Percentiles rank a stretch among this genome's conserved stretches.
Conservation (phyloP, 2,888 invertebrate species). For the Halictus ligatus region DNA sequence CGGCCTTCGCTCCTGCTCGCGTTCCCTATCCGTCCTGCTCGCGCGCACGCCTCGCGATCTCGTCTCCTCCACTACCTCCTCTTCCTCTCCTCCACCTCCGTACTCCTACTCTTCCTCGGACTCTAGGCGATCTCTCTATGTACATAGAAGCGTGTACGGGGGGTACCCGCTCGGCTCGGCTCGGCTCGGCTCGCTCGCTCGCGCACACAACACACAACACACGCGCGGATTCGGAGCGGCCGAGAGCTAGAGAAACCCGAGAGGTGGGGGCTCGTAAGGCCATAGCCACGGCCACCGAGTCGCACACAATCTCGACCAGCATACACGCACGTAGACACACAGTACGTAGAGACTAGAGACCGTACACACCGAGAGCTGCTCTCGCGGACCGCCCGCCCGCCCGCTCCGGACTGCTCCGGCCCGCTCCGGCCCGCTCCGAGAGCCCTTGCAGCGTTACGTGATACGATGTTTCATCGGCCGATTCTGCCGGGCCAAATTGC, state of each 20-base stretch:
- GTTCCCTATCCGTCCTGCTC: slow-evolving; percentile 26
- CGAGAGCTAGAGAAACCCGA: not conserved
- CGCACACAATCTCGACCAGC: slow-evolving; percentile 45
- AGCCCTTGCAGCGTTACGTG: not conserved
- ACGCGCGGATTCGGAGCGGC: slow-evolving; percentile 73
- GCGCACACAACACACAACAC: not conserved
- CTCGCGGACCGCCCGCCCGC: not conserved
- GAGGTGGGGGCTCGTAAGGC: slow-evolving; percentile 80
- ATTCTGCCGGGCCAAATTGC: not conserved
- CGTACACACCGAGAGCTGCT: not conserved
- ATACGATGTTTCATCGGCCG: not conserved
- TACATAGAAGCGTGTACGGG: slow-evolving; percentile 50
- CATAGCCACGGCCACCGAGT: slow-evolving; percentile 84
- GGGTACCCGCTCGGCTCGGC: slow-evolving; percentile 20
- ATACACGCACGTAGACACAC: slow-evolving; percentile 1
- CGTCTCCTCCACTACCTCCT: slow-evolving; percentile 40
- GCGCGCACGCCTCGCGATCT: slow-evolving; percentile 23
- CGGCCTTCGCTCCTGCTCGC: slow-evolving; percentile 20
- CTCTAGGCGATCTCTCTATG: slow-evolving; percentile 49
- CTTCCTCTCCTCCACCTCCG: not conserved
- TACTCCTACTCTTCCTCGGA: slow-evolving; percentile 35
- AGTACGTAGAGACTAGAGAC: not conserved
- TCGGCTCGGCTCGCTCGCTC: not conserved
- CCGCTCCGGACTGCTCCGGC: not conserved
- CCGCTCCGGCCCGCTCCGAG: not conserved